Evolutionary conservation across 2,888 invertebrate species (phyloP), one percentile per base, ranked within the genome.

Genomic region (Caenorhabditis uteleia): DNA sequence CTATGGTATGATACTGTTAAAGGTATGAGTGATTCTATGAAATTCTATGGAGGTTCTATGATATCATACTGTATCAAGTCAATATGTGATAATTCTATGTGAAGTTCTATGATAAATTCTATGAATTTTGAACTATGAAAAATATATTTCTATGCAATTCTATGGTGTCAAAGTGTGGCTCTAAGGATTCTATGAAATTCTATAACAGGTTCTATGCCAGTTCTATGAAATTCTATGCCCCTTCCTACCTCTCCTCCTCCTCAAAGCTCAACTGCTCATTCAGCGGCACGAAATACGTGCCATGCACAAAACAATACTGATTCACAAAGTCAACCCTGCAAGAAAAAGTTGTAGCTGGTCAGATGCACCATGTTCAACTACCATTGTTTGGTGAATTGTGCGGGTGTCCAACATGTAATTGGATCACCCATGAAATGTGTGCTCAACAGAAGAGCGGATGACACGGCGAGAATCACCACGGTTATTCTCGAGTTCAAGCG

Each of bases 281-380:
- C 8, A 82, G 46, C 2, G 71, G 64, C 12, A 77, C 75, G 55
- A 77, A 82, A 47, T 82, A 82, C 6, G 82, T 82, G 6, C 82
- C 80, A 31, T 82, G 79, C n/a, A 82, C 80, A 64, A 77, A 82
- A 53, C 82, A 82, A 60, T 78, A 82, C 43, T 78, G 77, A 55
- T 81, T 77, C 38, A 81, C 80, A 64, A 80, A 81, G 33, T 74
- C 70, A 14, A 48, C 51, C 70, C 67, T 60, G 39, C 23, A 53
- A 50, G 42, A 26, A 10, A 8, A 6, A 25, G 29, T 7, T 16
- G 25, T 29, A 12, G 8, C 3, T 12, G 16, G 25, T 34, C 14
- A 5, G 10, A 5, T 34, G 6, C 7, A 21, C 20, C 8, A 47
- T 21, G 18, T 29, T 23, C 14, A 23, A 53, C 6, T 45, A 58